Evolutionary conservation across 2,797 vertebrate genomes (phyloP).

Genomic region (Pachyuromys duprasi): DNA sequence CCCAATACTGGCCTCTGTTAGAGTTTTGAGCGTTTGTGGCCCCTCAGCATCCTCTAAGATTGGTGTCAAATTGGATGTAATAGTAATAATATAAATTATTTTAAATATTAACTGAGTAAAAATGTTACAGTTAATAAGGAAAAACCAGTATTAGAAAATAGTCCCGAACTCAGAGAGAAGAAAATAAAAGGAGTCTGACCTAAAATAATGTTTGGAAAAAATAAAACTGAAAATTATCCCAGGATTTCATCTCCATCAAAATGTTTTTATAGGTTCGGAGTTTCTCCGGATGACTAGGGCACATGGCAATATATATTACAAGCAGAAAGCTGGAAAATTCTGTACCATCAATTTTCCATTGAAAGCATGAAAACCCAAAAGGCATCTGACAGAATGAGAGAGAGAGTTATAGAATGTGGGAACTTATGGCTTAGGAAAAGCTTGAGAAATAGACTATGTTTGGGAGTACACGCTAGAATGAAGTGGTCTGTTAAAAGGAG

Average conservation of each 20-base stretch:
- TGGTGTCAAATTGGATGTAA: neutral
- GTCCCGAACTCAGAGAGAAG: neutral
- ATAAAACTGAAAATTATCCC: neutral
- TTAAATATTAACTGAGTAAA: constrained; percentile 50
- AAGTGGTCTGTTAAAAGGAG: neutral
- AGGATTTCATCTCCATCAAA: neutral
- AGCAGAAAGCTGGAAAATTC: constrained; percentile 27
- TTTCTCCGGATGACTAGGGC: neutral
- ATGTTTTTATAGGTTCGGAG: neutral
- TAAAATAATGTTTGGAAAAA: constrained; percentile 4
- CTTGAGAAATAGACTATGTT: neutral
- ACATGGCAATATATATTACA: constrained; percentile 1
- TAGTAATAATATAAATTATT: constrained; percentile 31
- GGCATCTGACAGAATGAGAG: neutral
- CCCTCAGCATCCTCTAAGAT: neutral
- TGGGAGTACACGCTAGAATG: neutral
- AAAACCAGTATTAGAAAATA: constrained; percentile 21
- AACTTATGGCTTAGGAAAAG: neutral
- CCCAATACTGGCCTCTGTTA: neutral
- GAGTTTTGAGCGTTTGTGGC: neutral
- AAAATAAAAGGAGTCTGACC: neutral
- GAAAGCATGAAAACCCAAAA: constrained; percentile 46
- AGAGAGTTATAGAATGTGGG: neutral
- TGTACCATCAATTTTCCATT: constrained; percentile 27
- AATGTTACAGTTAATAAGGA: neutral